Percentiles rank a stretch among this genome's conserved stretches.
Conservation (phyloP, 2,113 vertebrate species). For the Tragelaphus buxtoni region DNA sequence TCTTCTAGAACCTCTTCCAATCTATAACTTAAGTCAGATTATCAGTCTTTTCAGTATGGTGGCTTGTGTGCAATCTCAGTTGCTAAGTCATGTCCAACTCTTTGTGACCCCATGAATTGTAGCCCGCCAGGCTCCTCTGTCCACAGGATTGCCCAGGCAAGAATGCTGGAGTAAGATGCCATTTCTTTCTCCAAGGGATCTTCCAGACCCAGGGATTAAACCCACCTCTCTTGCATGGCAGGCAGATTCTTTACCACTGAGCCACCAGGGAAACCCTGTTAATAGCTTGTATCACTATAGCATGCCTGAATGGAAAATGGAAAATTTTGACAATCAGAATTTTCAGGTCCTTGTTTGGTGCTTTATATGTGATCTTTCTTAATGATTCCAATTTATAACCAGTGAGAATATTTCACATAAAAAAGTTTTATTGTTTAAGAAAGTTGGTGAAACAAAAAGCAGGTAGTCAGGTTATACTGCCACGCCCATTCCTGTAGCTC, state of each 20-base stretch:
- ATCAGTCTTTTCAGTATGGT: neutral
- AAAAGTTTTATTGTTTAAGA: neutral
- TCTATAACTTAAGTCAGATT: neutral
- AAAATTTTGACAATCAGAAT: neutral
- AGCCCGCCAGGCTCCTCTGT: neutral
- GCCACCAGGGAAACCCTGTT: neutral
- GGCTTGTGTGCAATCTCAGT: neutral
- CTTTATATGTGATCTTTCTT: neutral
- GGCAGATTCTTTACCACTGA: neutral
- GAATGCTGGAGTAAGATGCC: neutral
- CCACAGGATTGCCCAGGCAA: neutral
- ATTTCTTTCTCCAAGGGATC: neutral
- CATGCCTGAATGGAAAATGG: accelerated
- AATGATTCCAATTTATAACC: neutral
- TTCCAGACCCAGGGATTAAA: neutral
- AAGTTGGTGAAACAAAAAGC: neutral
- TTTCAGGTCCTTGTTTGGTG: neutral
- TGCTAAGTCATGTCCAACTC: neutral
- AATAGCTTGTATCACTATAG: neutral
- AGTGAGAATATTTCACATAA: neutral
- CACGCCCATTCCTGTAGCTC: neutral
- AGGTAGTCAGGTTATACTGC: neutral
- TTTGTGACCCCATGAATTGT: neutral
- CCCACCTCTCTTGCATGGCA: neutral
- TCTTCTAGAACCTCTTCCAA: neutral